phyloP scores from a whole-genome alignment of 2,113 vertebrate species.

The Macrotis lagotis region DNA sequence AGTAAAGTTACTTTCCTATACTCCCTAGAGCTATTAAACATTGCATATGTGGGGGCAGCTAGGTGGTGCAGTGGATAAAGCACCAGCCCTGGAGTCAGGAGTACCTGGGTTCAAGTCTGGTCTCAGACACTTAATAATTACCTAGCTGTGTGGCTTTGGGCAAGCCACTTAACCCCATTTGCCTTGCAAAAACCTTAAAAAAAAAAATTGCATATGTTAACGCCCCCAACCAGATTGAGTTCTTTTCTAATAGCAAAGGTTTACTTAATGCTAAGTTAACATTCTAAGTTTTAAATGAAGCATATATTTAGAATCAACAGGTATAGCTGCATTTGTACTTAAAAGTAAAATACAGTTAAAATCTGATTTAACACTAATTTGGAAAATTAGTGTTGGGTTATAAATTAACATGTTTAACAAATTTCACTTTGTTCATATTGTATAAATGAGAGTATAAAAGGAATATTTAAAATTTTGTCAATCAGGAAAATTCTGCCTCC shows the following conservation, averaged over 20 bases:
- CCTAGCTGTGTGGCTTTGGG: too few species aligned
- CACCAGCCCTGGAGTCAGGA: too few species aligned
- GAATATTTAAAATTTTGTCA: slow-evolving; percentile 32
- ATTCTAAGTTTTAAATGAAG: slow-evolving; percentile 31
- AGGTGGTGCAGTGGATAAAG: too few species aligned
- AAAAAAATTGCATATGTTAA: too few species aligned
- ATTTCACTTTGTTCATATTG: background rate
- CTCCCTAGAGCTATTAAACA: slow-evolving; percentile 6
- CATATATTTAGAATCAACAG: slow-evolving; percentile 42
- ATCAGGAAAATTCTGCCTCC: background rate
- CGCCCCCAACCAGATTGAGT: slow-evolving; percentile 18
- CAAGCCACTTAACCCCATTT: too few species aligned
- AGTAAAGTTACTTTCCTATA: slow-evolving; percentile 24
- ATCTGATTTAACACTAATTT: background rate
- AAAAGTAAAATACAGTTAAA: slow-evolving; percentile 33
- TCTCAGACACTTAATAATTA: too few species aligned
- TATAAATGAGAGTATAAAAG: slow-evolving; percentile 7
- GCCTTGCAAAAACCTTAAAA: too few species aligned
- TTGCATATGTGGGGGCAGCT: slow-evolving; percentile 31
- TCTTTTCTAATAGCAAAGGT: slow-evolving; percentile 46
- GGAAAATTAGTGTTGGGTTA: background rate
- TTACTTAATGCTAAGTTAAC: slow-evolving; percentile 22
- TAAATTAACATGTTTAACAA: slow-evolving; percentile 22
- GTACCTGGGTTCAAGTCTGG: too few species aligned
- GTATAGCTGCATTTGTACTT: background rate